Base-by-base conservation (phyloP, 2,797 vertebrate genomes). In the Oreochromis grahami region DNA sequence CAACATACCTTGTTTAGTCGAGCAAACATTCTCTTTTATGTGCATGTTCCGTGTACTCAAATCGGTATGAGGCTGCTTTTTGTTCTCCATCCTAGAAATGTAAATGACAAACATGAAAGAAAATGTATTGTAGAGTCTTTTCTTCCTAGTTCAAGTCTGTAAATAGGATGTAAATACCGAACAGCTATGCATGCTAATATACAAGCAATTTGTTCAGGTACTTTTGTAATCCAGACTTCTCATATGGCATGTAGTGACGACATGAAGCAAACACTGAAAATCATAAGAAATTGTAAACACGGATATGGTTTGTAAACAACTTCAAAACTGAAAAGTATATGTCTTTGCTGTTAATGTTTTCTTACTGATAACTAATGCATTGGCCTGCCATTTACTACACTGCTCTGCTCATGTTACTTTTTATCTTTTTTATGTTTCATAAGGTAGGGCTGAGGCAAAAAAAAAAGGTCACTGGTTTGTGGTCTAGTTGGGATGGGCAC, bases 131-230 rank as follows among this genome's bases (percentile, higher is more conserved):
- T 97, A 97, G 96, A 94, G 94, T 93, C 92, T 90, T 91, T 94
- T 96, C 95, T 96, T 96, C 93, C 94, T 95, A 88, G 86, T 91
- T 94, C 90, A 84, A 92, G 83, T 95, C 88, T 99, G 98, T 99
- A 98, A 97, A 99, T 98, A 99, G 90, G 93, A 85, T 97, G 96
- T 97, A 96, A 96, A 97, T 96, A 96, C 88, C 89, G 96, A 97
- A 96, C 96, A 97, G 93, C 97, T 97, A 97, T 98, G 98, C 98
- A 99, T 99, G 98, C 95, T 97, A 96, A 97, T 96, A 97, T 96
- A 97, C 97, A 98, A 97, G 97, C 96, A 96, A 98, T 98, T 96
- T 96, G 96, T 98, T 98, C 98, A 98, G 98, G 98, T 98, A 98
- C 97, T 98, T 98, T 99, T 98, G 96, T 98, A 99, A 98, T 98